Percentiles rank a stretch among this genome's conserved stretches.
Evolutionary conservation across 1,140 invertebrate genomes (phyloP).

Genomic region (Episyrphus balteatus): DNA sequence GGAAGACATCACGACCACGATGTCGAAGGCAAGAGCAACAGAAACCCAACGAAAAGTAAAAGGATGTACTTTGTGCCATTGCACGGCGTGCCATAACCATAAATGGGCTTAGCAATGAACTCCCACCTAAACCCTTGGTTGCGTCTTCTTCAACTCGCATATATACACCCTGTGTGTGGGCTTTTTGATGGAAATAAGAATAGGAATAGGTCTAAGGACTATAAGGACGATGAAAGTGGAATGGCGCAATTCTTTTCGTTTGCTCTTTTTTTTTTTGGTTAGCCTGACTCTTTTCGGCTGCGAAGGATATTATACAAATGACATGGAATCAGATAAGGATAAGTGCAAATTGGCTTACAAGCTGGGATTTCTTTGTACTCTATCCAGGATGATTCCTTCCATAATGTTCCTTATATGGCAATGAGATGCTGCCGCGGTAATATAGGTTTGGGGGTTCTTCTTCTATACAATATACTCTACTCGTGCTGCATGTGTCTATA

Average conservation of each 20-base stretch:
- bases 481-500: conserved; percentile 1
- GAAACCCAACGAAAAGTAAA: too few species aligned
- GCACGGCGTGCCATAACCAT: conserved; percentile 38
- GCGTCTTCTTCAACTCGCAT: too few species aligned
- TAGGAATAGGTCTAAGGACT: too few species aligned
- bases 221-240: too few species aligned
- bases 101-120: conserved; percentile 38
- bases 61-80: conserved; percentile 5
- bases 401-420: conserved; percentile 2
- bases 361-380: conserved; percentile 31
- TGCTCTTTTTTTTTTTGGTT: too few species aligned
- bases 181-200: too few species aligned
- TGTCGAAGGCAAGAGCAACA: not conserved
- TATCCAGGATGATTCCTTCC: conserved; percentile 1
- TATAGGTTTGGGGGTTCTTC: conserved; percentile 2
- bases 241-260: too few species aligned
- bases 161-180: too few species aligned
- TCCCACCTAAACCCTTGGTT: conserved; percentile 8
- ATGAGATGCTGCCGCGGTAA: not conserved
- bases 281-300: too few species aligned
- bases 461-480: conserved; percentile 10
- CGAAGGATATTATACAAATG: conserved; percentile 35
- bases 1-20: too few species aligned
- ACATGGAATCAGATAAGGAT: conserved; percentile 38
- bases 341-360: conserved; percentile 39